These are phyloP conservation scores for Benitochromis conjunctus DNA, from an alignment of 2,113 vertebrate genomes.

Conservation along the genomic window DNA sequence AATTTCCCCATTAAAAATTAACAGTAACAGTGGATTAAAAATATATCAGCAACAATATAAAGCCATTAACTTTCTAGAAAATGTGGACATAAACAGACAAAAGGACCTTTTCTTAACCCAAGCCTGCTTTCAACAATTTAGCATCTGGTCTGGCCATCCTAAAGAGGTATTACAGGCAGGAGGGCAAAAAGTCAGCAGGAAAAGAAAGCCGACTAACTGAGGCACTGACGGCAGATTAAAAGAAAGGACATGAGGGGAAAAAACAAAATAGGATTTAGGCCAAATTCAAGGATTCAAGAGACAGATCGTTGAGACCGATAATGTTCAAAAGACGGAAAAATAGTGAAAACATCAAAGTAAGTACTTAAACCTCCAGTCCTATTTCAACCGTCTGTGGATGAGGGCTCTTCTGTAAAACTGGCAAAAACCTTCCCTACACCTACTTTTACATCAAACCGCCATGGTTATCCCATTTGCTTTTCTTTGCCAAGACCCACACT, in stretches of 20 bases:
- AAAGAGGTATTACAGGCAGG: constrained; percentile 8
- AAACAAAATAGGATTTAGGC: neutral
- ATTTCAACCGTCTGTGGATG: neutral
- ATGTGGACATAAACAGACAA: neutral
- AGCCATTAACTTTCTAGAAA: neutral
- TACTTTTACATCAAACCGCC: constrained; percentile 7
- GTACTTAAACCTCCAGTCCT: neutral
- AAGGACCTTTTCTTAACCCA: neutral
- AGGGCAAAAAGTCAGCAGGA: constrained; percentile 28
- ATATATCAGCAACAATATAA: neutral
- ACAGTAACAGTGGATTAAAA: neutral
- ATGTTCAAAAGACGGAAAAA: neutral
- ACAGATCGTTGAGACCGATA: constrained; percentile 2
- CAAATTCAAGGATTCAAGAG: neutral
- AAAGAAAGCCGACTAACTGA: neutral
- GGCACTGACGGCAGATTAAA: constrained; percentile 1
- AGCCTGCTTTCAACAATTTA: constrained; percentile 14
- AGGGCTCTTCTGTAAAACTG: neutral
- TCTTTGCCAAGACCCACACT: constrained; percentile 20
- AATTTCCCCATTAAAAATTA: constrained; percentile 40
- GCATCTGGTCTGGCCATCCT: constrained; percentile 4
- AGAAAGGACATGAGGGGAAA: neutral
- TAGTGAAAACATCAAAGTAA: neutral
- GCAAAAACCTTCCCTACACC: neutral
- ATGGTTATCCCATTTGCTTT: constrained; percentile 13